These are phyloP conservation scores for Morpho achilles DNA, from an alignment of 2,888 invertebrate genomes.

Conservation along the genomic window DNA sequence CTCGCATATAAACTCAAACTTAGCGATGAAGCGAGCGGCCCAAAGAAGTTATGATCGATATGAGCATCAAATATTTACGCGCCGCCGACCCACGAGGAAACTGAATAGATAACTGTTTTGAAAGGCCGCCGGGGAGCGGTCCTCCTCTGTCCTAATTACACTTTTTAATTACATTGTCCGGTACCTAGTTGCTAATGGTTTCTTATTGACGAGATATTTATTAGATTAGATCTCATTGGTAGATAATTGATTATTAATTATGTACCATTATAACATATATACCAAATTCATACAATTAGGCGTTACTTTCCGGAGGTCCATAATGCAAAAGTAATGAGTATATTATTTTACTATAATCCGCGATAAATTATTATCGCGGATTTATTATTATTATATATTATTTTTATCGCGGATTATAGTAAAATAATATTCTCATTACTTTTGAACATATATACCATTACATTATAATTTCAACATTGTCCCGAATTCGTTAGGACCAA, in stretches of 20 bases:
- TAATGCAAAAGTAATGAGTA: no score
- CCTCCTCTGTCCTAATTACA: slow-evolving; percentile 20
- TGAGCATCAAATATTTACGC: slow-evolving; percentile 72
- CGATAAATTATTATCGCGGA: no score
- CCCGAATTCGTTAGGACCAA: neutral
- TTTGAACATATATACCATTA: neutral
- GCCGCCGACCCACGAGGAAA: slow-evolving; percentile 58
- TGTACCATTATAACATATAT: no score
- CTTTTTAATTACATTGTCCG: slow-evolving; percentile 10
- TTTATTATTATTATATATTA: no score
- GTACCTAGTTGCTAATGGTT: neutral
- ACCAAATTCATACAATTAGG: no score
- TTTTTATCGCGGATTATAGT: no score
- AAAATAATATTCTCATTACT: no score
- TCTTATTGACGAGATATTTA: neutral
- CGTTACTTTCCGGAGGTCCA: no score
- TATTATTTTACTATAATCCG: no score
- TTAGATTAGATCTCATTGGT: neutral
- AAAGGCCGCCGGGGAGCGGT: slow-evolving; percentile 61
- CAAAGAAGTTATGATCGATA: slow-evolving; percentile 76
- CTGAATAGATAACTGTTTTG: slow-evolving; percentile 65
- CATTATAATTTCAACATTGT: neutral
- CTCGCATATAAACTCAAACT: slow-evolving; percentile 1
- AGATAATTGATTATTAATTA: no score
- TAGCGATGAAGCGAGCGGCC: slow-evolving; percentile 32